Conservation (phyloP, 53 echinoderm and acorn worm species). For the Holothuria scabra region DNA sequence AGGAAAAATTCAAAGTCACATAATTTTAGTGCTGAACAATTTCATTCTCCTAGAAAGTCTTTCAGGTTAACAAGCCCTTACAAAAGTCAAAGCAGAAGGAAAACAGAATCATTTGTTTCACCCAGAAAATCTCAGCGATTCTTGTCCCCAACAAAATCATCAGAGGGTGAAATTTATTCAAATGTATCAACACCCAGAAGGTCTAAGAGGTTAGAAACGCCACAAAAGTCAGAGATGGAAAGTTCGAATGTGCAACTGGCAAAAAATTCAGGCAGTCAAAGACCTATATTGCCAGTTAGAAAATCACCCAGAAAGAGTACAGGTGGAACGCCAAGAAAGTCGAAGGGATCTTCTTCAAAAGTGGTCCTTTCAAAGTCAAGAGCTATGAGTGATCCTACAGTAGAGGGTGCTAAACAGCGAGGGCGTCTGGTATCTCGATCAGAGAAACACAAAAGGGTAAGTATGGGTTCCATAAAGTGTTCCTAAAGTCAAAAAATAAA, state of each 20-base stretch:
- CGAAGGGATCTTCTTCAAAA: too few species aligned
- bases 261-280: too few species aligned
- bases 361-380: too few species aligned
- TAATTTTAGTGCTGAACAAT: too few species aligned
- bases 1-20: too few species aligned
- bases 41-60: constrained; percentile 8
- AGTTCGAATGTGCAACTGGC: too few species aligned
- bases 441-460: constrained; percentile 24
- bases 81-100: not conserved
- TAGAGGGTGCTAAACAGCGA: not conserved
- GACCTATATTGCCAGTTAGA: too few species aligned
- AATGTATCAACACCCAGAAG: not conserved
- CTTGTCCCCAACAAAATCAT: not conserved
- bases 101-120: not conserved
- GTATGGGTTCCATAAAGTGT: too few species aligned
- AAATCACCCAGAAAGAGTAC: too few species aligned
- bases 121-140: not conserved
- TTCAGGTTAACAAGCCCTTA: not conserved
- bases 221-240: not conserved
- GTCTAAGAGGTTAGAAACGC: not conserved
- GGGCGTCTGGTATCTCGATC: not conserved
- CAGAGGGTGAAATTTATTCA: not conserved
- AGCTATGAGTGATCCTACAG: too few species aligned
- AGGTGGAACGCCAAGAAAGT: too few species aligned
- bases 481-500: too few species aligned